phyloP scores from a whole-genome alignment of 2,888 invertebrate species.

The Ceraclea dissimilis region DNA sequence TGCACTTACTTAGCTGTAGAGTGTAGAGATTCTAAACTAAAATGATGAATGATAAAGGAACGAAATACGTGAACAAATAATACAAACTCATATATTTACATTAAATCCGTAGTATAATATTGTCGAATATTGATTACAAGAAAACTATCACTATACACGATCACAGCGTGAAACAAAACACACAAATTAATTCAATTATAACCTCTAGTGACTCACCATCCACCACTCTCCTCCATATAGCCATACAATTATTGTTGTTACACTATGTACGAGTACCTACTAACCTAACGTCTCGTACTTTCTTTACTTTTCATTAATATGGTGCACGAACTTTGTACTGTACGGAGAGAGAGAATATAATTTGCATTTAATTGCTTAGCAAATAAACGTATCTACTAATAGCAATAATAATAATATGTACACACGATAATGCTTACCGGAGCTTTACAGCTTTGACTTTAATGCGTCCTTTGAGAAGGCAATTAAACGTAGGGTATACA shows the following conservation, averaged over 20 bases:
- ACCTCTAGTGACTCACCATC: background rate
- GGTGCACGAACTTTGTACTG: constrained; percentile 12
- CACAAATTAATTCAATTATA: constrained; percentile 2
- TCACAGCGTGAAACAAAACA: constrained; percentile 1
- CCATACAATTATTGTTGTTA: background rate
- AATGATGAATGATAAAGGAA: background rate
- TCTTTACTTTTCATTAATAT: constrained; percentile 10
- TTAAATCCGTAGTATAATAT: background rate
- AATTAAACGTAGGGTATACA: background rate
- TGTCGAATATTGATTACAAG: constrained; percentile 1
- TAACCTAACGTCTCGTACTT: background rate
- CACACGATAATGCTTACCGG: background rate
- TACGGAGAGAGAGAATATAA: background rate
- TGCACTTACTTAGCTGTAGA: too few relatives aligned
- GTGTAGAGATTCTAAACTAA: background rate
- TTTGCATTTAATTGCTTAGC: constrained; percentile 18
- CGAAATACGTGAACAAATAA: background rate
- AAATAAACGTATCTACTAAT: background rate
- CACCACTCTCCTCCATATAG: background rate
- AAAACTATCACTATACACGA: background rate
- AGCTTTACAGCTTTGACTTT: background rate
- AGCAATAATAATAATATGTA: too few relatives aligned
- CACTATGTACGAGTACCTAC: background rate
- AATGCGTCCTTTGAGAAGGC: constrained; percentile 1
- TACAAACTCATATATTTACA: background rate